phyloP scores from a whole-genome alignment of 2,888 invertebrate genomes.

The Cephus pygmeus region DNA sequence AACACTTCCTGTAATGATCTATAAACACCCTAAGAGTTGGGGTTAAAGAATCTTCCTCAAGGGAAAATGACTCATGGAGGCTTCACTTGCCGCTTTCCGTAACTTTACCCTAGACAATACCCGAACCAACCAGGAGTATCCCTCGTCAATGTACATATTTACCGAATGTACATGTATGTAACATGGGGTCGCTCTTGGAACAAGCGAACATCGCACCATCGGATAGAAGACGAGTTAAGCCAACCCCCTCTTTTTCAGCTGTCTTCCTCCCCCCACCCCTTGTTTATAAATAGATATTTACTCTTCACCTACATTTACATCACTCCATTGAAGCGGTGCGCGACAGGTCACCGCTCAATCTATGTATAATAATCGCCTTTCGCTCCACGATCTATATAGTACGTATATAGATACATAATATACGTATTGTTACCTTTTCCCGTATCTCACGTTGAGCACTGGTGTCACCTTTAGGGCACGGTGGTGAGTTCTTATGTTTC shows the following conservation, averaged over 20 bases:
- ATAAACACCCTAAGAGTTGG: not conserved
- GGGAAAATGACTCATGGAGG: not conserved
- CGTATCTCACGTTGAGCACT: too few relatives aligned
- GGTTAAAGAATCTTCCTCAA: not conserved
- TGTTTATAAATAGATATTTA: slow-evolving; percentile 62
- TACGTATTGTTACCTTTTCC: too few relatives aligned
- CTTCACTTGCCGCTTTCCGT: not conserved
- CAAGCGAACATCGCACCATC: not conserved
- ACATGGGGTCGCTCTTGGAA: not conserved
- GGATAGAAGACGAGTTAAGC: not conserved
- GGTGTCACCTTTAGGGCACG: too few relatives aligned
- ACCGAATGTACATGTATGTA: not conserved
- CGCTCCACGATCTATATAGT: not conserved
- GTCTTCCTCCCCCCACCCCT: not conserved
- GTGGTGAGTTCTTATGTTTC: too few relatives aligned
- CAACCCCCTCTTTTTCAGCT: slow-evolving; percentile 30
- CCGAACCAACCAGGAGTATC: not conserved
- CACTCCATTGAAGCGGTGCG: slow-evolving; percentile 64
- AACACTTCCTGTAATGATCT: not conserved
- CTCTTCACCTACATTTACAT: slow-evolving; percentile 63
- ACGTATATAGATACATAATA: not conserved
- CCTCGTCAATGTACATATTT: not conserved
- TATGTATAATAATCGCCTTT: slow-evolving; percentile 31
- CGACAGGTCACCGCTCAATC: slow-evolving; percentile 68
- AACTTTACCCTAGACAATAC: not conserved